Conservation (phyloP, 2,797 vertebrate species). For the Gambusia yucatana region DNA sequence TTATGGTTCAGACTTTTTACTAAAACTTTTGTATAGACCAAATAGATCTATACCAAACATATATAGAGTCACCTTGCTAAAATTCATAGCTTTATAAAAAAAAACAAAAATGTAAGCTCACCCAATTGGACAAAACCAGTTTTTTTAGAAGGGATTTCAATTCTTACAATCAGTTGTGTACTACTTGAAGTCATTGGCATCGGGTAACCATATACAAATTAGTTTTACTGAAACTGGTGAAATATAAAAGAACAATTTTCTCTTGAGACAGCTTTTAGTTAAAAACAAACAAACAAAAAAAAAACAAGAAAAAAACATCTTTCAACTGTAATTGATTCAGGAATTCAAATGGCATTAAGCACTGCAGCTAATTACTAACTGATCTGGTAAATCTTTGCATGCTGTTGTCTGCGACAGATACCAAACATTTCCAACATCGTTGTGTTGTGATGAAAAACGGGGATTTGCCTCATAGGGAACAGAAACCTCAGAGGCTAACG, state of each 20-base stretch:
- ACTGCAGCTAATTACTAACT: slow-evolving; percentile 23
- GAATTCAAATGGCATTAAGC: background rate
- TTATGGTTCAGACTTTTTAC: too few relatives aligned
- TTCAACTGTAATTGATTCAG: slow-evolving; percentile 1
- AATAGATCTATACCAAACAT: too few relatives aligned
- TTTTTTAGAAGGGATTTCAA: background rate
- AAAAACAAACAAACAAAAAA: background rate
- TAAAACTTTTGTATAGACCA: too few relatives aligned
- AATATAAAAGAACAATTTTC: background rate
- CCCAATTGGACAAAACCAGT: background rate
- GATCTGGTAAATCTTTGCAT: slow-evolving; percentile 20
- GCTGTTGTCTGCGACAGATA: slow-evolving; percentile 26
- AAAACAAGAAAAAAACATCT: background rate
- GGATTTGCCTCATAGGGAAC: background rate
- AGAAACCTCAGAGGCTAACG: background rate
- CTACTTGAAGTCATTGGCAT: background rate
- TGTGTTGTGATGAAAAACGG: slow-evolving; percentile 19
- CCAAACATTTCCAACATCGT: slow-evolving; percentile 18
- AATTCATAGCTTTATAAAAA: background rate
- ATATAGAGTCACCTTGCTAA: background rate
- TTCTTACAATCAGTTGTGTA: background rate
- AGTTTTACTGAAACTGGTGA: background rate
- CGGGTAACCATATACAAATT: background rate
- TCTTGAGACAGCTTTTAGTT: background rate
- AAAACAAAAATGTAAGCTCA: background rate